phyloP scores from a whole-genome alignment of 2,888 invertebrate genomes.

The Aethes cnicana region DNA sequence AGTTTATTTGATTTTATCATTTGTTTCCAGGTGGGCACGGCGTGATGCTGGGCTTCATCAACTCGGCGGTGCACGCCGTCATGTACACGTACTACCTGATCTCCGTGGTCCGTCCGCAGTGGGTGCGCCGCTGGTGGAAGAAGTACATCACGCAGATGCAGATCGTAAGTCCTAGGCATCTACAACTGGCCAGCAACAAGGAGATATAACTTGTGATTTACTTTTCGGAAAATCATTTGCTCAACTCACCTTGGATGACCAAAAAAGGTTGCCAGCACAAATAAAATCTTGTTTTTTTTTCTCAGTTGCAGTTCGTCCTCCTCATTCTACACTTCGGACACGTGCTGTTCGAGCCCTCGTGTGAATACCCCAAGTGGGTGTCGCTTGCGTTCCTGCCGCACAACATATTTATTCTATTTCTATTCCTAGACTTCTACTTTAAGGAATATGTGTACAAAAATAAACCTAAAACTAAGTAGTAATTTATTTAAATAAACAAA shows the following conservation, averaged over 20 bases:
- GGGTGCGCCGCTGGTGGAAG: slow-evolving; percentile 92
- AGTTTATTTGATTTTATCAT: too few relatives aligned
- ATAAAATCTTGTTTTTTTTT: slow-evolving; percentile 29
- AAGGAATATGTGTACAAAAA: slow-evolving; percentile 83
- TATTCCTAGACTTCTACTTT: slow-evolving; percentile 87
- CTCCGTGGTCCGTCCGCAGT: slow-evolving; percentile 87
- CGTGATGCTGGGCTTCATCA: slow-evolving; percentile 86
- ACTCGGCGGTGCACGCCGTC: slow-evolving; percentile 88
- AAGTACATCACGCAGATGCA: slow-evolving; percentile 93
- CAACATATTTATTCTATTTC: slow-evolving; percentile 84
- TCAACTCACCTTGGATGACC: not conserved
- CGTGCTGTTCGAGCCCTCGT: slow-evolving; percentile 80
- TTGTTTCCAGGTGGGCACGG: slow-evolving; percentile 84
- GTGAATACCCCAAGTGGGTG: slow-evolving; percentile 84
- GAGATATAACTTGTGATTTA: too few relatives aligned
- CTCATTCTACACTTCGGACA: slow-evolving; percentile 83
- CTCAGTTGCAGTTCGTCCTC: slow-evolving; percentile 85
- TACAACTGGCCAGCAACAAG: too few relatives aligned
- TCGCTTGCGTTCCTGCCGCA: slow-evolving; percentile 84
- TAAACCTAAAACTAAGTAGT: slow-evolving; percentile 49
- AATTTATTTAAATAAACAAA: slow-evolving; percentile 6
- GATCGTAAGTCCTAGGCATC: slow-evolving; percentile 87
- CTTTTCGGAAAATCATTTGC: too few relatives aligned
- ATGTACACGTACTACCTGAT: slow-evolving; percentile 92
- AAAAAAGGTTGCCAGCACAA: not conserved